Evolutionary conservation across 2,888 invertebrate species (phyloP).

Genomic region (Micropterix aruncella): DNA sequence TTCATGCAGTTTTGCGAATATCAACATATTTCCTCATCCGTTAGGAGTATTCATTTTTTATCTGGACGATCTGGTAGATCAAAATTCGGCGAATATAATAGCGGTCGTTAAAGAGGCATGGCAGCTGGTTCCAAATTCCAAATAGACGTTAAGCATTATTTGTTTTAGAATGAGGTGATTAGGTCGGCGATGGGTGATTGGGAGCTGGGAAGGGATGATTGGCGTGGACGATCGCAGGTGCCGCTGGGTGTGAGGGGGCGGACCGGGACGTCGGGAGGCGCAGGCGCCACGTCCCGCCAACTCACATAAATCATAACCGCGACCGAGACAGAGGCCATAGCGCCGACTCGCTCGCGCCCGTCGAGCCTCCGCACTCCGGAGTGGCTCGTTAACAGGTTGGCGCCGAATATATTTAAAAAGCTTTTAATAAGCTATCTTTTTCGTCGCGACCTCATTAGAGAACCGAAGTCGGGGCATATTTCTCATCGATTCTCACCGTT

Average conservation of each 20-base stretch:
- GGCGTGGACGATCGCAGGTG: not conserved
- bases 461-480: not conserved
- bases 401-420: not conserved
- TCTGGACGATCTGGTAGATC: too few species aligned
- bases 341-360: not conserved
- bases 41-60: too few species aligned
- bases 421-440: conserved; percentile 1
- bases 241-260: not conserved
- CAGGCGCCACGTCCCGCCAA: not conserved
- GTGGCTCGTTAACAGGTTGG: not conserved
- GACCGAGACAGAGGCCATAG: not conserved
- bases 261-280: not conserved
- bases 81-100: too few species aligned
- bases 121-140: too few species aligned
- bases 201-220: too few species aligned
- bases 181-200: too few species aligned
- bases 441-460: not conserved
- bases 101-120: too few species aligned
- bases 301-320: not conserved
- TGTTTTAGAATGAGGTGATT: too few species aligned
- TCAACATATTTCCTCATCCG: too few species aligned
- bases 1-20: too few species aligned
- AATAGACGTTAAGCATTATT: too few species aligned
- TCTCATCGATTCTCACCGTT: not conserved
- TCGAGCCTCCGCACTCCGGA: not conserved